Percentiles rank a stretch among this genome's conserved stretches.
phyloP scores from a whole-genome alignment of 2,113 vertebrate species.

The Larimichthys polyactis region DNA sequence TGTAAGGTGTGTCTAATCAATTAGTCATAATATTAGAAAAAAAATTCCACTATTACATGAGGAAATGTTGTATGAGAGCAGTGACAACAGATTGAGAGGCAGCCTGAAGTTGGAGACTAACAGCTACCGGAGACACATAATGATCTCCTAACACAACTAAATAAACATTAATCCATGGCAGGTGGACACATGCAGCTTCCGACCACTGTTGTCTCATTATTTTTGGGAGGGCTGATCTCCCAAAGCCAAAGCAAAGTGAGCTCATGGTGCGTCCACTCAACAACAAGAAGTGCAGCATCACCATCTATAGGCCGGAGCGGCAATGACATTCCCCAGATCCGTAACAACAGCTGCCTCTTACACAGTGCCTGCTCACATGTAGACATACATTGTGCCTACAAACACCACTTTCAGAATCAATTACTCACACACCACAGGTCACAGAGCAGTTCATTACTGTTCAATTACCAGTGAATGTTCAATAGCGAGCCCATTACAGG shows the following conservation, averaged over 20 bases:
- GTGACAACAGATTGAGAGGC: constrained; percentile 1
- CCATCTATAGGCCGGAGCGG: constrained; percentile 72
- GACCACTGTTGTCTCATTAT: constrained; percentile 36
- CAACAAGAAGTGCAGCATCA: constrained; percentile 68
- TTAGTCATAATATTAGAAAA: background rate
- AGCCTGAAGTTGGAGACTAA: constrained; percentile 13
- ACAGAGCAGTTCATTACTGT: constrained; percentile 79
- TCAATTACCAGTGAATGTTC: constrained; percentile 78
- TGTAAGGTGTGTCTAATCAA: background rate
- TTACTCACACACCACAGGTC: constrained; percentile 79
- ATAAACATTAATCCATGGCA: constrained; percentile 42
- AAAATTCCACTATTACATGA: background rate
- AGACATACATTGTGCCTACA: constrained; percentile 67
- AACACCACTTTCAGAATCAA: constrained; percentile 79
- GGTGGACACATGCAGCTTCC: constrained; percentile 45
- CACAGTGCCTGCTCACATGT: constrained; percentile 54
- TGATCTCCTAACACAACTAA: constrained; percentile 53
- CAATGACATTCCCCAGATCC: constrained; percentile 36
- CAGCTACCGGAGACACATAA: constrained; percentile 28
- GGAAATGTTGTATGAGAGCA: constrained; percentile 3
- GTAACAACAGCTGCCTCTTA: constrained; percentile 64
- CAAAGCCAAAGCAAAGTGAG: constrained; percentile 4
- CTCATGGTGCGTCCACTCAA: background rate
- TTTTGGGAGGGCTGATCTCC: constrained; percentile 28
- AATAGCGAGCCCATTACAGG: constrained; percentile 72